These are phyloP conservation scores for Clivina fossor DNA, from an alignment of 2,888 invertebrate genomes.

Conservation along the genomic window DNA sequence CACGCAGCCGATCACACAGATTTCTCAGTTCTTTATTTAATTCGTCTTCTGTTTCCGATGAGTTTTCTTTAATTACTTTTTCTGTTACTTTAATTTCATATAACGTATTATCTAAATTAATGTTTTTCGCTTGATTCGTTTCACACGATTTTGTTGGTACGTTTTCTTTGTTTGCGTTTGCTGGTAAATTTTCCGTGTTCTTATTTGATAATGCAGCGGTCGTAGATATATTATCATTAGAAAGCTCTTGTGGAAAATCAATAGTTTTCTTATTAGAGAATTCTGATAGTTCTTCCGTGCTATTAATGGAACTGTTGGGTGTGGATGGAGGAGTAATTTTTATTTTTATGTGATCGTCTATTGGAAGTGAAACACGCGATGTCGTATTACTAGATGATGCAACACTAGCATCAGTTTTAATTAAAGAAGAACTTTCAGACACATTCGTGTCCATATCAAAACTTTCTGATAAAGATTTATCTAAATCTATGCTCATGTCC, in stretches of 20 bases:
- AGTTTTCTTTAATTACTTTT: neutral
- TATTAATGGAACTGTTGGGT: conserved; percentile 44
- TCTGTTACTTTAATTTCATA: neutral
- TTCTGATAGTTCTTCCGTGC: conserved; percentile 1
- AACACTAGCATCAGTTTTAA: conserved; percentile 19
- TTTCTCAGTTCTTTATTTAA: conserved; percentile 26
- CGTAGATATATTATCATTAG: no score
- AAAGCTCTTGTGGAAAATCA: conserved; percentile 19
- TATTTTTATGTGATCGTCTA: conserved; percentile 21
- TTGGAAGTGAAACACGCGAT: conserved; percentile 21
- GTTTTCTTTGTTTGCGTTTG: conserved; percentile 6
- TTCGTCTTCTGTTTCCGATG: conserved; percentile 28
- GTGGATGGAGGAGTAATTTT: conserved; percentile 49
- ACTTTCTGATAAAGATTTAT: conserved; percentile 14
- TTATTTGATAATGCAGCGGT: conserved; percentile 9
- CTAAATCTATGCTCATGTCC: conserved; percentile 41
- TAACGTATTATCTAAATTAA: conserved; percentile 13
- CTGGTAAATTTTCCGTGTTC: neutral
- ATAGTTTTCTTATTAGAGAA: conserved; percentile 18
- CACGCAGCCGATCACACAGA: conserved; percentile 9
- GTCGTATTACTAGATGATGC: conserved; percentile 21
- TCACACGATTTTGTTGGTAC: no score
- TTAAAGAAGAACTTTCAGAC: conserved; percentile 20
- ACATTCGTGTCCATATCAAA: conserved; percentile 16
- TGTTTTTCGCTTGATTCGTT: conserved; percentile 25